Evolutionary conservation across 30 jellyfish, hydroid and myxozoan species (phyloP).

Genomic region (Hydra vulgaris): DNA sequence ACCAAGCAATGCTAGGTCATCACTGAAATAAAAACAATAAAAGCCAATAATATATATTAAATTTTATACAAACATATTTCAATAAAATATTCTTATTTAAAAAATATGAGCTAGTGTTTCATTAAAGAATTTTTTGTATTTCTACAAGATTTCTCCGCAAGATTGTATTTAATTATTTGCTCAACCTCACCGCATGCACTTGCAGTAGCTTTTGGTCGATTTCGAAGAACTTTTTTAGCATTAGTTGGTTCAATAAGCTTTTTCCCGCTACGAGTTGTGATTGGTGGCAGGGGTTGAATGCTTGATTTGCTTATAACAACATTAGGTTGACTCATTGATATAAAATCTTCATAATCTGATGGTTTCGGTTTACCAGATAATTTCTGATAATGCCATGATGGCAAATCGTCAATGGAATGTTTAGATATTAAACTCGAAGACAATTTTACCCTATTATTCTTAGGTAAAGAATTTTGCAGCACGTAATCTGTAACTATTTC

Average conservation of each 20-base stretch:
- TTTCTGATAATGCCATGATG: no score
- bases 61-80: no score
- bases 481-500: conserved; percentile 45
- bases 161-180: conserved; percentile 16
- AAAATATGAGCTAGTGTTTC: no score
- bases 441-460: conserved; percentile 27
- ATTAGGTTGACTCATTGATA: conserved; percentile 20
- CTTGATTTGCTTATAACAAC: conserved; percentile 34
- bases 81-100: no score
- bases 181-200: conserved; percentile 28
- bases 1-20: no score
- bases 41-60: no score
- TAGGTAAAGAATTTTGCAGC: conserved; percentile 36
- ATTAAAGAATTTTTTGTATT: not conserved
- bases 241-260: conserved; percentile 30
- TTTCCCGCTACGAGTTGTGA: conserved; percentile 41
- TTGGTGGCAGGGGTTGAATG: conserved; percentile 82
- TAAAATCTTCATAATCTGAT: conserved; percentile 58
- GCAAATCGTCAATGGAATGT: conserved; percentile 45
- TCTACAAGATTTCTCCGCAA: conserved; percentile 12
- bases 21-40: no score
- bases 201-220: conserved; percentile 24
- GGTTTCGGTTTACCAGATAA: conserved; percentile 56
- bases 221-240: conserved; percentile 2
- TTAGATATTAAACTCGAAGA: conserved; percentile 33